Base-by-base conservation (phyloP, 2,888 invertebrate species). In the Leucania comma region DNA sequence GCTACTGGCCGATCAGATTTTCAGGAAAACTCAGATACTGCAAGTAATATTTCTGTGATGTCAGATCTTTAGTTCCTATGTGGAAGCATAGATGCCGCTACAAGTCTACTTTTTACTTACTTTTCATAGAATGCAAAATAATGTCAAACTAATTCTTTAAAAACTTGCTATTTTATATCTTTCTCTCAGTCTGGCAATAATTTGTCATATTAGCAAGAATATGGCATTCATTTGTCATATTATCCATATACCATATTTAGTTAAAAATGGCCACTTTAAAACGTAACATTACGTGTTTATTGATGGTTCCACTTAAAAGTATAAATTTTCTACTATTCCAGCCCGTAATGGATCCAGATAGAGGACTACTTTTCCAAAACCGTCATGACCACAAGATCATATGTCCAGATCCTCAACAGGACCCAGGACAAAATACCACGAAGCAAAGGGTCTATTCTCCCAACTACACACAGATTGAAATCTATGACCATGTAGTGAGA, bases 401-500 rank as follows among this genome's bases (percentile, higher is more conserved):
- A 60, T 97, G 96, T 84, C 97, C 98, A 0, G 97, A 98, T 88
- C 98, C 98, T 0, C 89, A 90, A 1, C 92, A 93, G 42, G 91
- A 95, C 0, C 97, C 97, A 0, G 98, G 98, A 0, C 96, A 97
- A 79, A 97, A 98, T 90, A 97, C 97, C 0, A 96, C 96, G 3
- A 96, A 98, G 75, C 93, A 96, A 62, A 94, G 97, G 63, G 92
- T 98, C 22, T 94, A 95, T 77, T 97, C 98, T 0, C 95, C 97
- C 0, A 96, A 96, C 83, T 98, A 98, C 89, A 97, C 97, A 4
- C 97, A 98, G 84, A 96, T 98, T 51, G 97, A 98, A 86, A 96
- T 98, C 59, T 98, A 98, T 87, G 98, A 98, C 90, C 98, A 98
- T 87, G 95, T 97, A 10, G 96, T 98, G 0, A 96, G 97, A 82